Evolutionary conservation across 2,888 invertebrate species (phyloP), one percentile per base, ranked within the genome.

Genomic region (Dioctria linearis): DNA sequence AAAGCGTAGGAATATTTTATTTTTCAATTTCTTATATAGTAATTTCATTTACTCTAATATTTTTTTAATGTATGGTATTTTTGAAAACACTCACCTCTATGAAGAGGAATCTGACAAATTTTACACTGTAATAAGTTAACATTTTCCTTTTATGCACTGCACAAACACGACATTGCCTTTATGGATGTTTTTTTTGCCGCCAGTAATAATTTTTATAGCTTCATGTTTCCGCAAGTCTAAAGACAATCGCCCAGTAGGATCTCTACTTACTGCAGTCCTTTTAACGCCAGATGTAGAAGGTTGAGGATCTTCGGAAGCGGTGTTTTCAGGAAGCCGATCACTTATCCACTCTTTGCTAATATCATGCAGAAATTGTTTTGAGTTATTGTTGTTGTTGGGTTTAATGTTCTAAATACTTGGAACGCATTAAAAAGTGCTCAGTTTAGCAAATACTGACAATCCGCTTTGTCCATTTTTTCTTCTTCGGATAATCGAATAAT

Each of bases 211-310:
- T 57, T 57, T 63, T 63, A 3, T 63, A 63, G 8, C 37, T 63
- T 63, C 61, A 63, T 63, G 37, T 63, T 63, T 63, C 61, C n/a
- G n/a, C 13, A 66, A 42, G 69, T n/a, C n/a, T 25, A 69, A 69
- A 54, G 57, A 71, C 57, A 73, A 73, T 73, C 57, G 73, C 13
- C n/a, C 73, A 73, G 42, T 9, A 57, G 73, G 73, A 73, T 73
- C 73, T 40, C 42, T 73, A 42, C 25, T 73, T 73, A 57, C 57
- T 73, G 57, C 42, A 73, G 37, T 57, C 42, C 69, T 73, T 73
- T 73, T 73, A 73, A 73, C 73, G 54, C 57, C 40, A 73, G 73
- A 57, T 73, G 54, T 73, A 73, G 39, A 49, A 46, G 46, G 69
- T 69, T 69, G 51, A 69, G 69, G 46, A 69, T 63, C 40, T 69